A percentile compares a stretch with the other conserved stretches of the same genome.
Conservation (phyloP, 2,113 vertebrate species). For the Galbula dea region DNA sequence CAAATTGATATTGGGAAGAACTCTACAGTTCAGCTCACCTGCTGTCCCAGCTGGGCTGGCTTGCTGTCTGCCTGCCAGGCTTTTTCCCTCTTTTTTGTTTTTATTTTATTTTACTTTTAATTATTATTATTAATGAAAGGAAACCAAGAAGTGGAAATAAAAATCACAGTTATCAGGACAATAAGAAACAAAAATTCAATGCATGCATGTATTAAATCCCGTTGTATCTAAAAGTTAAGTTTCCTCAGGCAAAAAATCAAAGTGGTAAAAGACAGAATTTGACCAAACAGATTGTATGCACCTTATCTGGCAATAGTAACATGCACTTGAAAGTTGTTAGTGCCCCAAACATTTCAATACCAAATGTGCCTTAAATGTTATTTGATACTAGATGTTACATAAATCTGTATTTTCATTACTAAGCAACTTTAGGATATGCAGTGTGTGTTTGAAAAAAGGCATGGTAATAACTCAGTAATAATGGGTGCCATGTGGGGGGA, state of each 20-base stretch:
- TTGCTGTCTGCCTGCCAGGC: background rate
- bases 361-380: slow-evolving; percentile 42
- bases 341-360: slow-evolving; percentile 36
- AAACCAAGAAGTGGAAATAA: slow-evolving; percentile 5
- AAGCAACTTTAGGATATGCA: slow-evolving; percentile 74
- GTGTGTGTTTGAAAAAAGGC: slow-evolving; percentile 58
- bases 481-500: slow-evolving; percentile 79
- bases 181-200: background rate
- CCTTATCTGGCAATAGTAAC: slow-evolving; percentile 50
- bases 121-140: background rate
- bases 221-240: background rate
- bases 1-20: slow-evolving; percentile 21
- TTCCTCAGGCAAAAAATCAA: background rate
- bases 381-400: slow-evolving; percentile 62
- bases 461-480: slow-evolving; percentile 76
- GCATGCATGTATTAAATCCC: background rate
- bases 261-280: slow-evolving; percentile 22
- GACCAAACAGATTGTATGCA: slow-evolving; percentile 33
- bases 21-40: slow-evolving; percentile 45
- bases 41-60: slow-evolving; percentile 32
- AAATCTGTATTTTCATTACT: slow-evolving; percentile 78
- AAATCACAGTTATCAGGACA: slow-evolving; percentile 9
- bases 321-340: slow-evolving; percentile 36
- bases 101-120: too few species aligned
- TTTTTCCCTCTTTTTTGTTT: background rate